Conservation (phyloP, 2,113 vertebrate species). For the Cariama cristata region DNA sequence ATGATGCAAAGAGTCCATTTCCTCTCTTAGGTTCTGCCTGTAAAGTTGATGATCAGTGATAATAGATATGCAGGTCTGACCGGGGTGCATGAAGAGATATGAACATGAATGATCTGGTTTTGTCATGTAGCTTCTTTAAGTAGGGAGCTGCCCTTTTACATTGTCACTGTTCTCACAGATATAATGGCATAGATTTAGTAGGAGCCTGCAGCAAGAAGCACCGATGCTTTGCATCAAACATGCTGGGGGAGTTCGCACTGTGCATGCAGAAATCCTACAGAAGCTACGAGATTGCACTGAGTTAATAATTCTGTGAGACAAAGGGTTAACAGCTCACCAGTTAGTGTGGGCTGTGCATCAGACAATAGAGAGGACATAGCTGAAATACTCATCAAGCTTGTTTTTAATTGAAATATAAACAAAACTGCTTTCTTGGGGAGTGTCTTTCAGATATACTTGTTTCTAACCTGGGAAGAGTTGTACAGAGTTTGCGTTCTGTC, state of each 20-base stretch:
- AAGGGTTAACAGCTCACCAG: conserved; percentile 12
- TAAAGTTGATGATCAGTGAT: not conserved
- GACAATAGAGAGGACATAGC: conserved; percentile 14
- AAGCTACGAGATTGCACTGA: not conserved
- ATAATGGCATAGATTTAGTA: not conserved
- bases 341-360: not conserved
- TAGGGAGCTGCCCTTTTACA: not conserved
- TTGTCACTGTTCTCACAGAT: not conserved
- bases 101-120: not conserved
- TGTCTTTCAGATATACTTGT: not conserved
- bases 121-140: not conserved
- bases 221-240: not conserved
- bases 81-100: not conserved
- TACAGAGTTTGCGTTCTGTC: not conserved
- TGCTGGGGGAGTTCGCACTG: not conserved
- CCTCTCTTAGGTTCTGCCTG: not conserved
- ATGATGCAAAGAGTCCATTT: not conserved
- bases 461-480: not conserved
- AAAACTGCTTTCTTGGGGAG: conserved; percentile 46
- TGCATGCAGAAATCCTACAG: not conserved
- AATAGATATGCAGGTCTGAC: not conserved
- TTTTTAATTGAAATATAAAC: conserved; percentile 39
- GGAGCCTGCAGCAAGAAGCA: not conserved
- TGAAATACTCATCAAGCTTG: not conserved
- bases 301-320: not conserved